These are phyloP conservation scores for Himalopsyche anomala DNA, from an alignment of 2,888 invertebrate species.

Conservation along the genomic window DNA sequence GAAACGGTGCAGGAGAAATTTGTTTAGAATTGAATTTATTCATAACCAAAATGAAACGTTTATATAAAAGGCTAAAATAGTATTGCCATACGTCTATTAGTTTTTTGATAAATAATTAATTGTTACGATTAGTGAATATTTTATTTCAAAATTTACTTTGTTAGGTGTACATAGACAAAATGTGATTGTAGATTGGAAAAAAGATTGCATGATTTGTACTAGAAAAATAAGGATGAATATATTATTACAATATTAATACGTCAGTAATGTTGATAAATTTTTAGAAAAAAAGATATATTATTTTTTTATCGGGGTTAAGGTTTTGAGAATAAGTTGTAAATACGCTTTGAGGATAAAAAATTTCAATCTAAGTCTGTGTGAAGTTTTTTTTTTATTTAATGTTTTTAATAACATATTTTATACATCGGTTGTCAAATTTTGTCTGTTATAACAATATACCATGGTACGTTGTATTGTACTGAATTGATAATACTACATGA, in stretches of 20 bases:
- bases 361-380: conserved; percentile 46
- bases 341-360: conserved; percentile 60
- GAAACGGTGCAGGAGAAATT: conserved; percentile 27
- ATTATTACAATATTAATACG: conserved; percentile 50
- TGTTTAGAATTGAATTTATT: conserved; percentile 20
- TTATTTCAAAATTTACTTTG: conserved; percentile 60
- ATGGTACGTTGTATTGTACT: conserved; percentile 26
- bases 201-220: conserved; percentile 51
- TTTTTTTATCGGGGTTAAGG: conserved; percentile 65
- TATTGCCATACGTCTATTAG: conserved; percentile 61
- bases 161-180: conserved; percentile 63
- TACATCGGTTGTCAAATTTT: conserved; percentile 17
- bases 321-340: conserved; percentile 63
- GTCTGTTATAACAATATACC: conserved; percentile 29
- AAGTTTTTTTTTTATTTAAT: conserved; percentile 40
- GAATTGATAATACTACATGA: conserved; percentile 5
- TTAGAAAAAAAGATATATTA: conserved; percentile 62
- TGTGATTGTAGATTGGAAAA: conserved; percentile 52
- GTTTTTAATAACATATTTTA: conserved; percentile 43
- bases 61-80: conserved; percentile 55
- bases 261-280: conserved; percentile 63
- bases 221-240: conserved; percentile 46
- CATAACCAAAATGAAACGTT: conserved; percentile 42
- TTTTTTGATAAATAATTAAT: conserved; percentile 57
- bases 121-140: conserved; percentile 58